Evolutionary conservation across 2,888 invertebrate species (phyloP), one percentile per base, ranked within the genome.

Genomic region (Mythimna vitellina): DNA sequence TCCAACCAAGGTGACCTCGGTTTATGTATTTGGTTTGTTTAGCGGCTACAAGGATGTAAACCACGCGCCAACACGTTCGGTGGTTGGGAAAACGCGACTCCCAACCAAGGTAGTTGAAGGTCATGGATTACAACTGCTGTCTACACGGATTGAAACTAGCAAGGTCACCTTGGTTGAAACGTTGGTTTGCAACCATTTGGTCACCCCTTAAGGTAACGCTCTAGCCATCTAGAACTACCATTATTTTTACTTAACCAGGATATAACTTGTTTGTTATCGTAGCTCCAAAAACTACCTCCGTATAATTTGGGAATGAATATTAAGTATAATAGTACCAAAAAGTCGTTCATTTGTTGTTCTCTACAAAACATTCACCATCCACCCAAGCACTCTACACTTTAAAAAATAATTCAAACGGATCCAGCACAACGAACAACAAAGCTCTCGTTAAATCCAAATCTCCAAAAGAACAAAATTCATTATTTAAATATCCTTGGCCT

Each of bases 401-500:
- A 0, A 38, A 3, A 35, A 20, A 12, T 0, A 38, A 32, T 35
- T 25, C 8, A 57, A 61, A 35, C 9, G 1, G 35, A 20, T 9
- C 35, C 5, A 0, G n/a, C 38, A 3, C 6, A 53, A 25, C 4
- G 42, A 51, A n/a, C 20, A 0, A 42, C 12, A 22, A 14, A 25
- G 17, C 4, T 9, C 5, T 46, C 14, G 20, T 3, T 17, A 57
- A 35, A 22, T 22, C 10, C 5, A 2, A 42, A 38, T 17, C 22
- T 14, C 1, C 0, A 7, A 53, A 70, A 63, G 25, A 35, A 46
- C 14, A 42, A 25, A 32, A n/a, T 57, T 71, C n/a, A 58, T 60
- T 66, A 53, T 51, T 20, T 22, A 17, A 63, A 38, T 49, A 65
- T 68, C 60, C 61, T 65, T 67, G 61, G 32, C 29, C 42, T 69